Percentiles rank a stretch among this genome's conserved stretches.
These are phyloP conservation scores for Pterostichus niger DNA, from an alignment of 2,888 invertebrate genomes.

Conservation along the genomic window DNA sequence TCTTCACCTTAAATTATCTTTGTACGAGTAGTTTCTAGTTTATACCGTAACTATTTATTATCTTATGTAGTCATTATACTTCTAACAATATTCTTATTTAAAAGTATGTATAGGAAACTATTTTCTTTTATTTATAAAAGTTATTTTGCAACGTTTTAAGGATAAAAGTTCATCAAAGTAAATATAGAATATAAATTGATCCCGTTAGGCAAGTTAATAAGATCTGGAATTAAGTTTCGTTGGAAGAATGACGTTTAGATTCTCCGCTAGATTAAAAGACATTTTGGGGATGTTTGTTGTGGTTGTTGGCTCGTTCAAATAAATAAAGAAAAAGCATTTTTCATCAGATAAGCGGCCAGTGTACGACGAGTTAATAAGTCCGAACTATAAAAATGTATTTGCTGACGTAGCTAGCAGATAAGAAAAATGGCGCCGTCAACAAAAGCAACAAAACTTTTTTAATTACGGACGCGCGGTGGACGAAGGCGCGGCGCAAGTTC, in stretches of 20 bases:
- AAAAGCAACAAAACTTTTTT: constrained; percentile 67
- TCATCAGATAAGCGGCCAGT: constrained; percentile 46
- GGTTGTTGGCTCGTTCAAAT: constrained; percentile 34
- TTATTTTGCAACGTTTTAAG: neutral
- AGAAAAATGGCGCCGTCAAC: constrained; percentile 67
- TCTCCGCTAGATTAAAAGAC: constrained; percentile 35
- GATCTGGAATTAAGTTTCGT: constrained; percentile 40
- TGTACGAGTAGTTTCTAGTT: too few relatives aligned
- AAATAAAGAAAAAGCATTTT: constrained; percentile 57
- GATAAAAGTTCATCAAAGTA: constrained; percentile 22
- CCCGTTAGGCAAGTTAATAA: constrained; percentile 10
- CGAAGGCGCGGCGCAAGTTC: constrained; percentile 54
- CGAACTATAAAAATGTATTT: constrained; percentile 66
- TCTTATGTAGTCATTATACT: too few relatives aligned
- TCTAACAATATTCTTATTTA: too few relatives aligned
- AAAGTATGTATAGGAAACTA: too few relatives aligned
- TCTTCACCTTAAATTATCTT: too few relatives aligned
- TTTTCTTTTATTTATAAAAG: too few relatives aligned
- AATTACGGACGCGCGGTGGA: constrained; percentile 58
- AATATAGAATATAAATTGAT: constrained; percentile 13
- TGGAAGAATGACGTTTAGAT: constrained; percentile 44
- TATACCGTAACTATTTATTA: too few relatives aligned
- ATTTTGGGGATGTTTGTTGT: constrained; percentile 36
- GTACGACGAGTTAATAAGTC: constrained; percentile 65
- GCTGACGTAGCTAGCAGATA: constrained; percentile 63